Conservation (phyloP, 2,113 vertebrate genomes). For the Ophiodon elongatus region DNA sequence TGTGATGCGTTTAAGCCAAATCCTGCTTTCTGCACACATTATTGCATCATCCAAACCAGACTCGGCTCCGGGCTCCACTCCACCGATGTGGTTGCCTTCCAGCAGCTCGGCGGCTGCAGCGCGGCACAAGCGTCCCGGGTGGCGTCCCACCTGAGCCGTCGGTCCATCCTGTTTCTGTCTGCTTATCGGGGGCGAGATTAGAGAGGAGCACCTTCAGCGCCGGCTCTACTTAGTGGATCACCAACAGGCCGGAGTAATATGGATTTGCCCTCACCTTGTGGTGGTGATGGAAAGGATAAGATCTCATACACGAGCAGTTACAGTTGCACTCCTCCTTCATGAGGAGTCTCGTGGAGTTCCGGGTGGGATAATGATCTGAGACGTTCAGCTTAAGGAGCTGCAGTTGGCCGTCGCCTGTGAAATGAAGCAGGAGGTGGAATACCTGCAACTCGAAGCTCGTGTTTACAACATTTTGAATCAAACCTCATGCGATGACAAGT, state of each 20-base stretch:
- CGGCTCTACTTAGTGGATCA: neutral
- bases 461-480: neutral
- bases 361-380: conserved; percentile 6
- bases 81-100: neutral
- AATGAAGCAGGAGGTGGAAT: neutral
- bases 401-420: neutral
- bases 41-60: conserved; percentile 26
- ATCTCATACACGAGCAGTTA: neutral
- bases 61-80: neutral
- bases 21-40: conserved; percentile 17
- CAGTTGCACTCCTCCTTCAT: neutral
- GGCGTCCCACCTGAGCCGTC: conserved; percentile 9
- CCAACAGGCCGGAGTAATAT: neutral
- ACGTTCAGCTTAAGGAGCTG: neutral
- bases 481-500: neutral
- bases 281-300: conserved; percentile 22
- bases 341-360: neutral
- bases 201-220: conserved; percentile 3
- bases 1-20: conserved; percentile 21
- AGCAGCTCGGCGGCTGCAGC: neutral
- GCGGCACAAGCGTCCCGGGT: neutral
- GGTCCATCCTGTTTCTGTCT: conserved; percentile 4
- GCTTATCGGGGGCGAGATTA: conserved; percentile 37
- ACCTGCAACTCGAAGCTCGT: neutral
- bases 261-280: conserved; percentile 10